phyloP scores from a whole-genome alignment of 1,140 invertebrate genomes.

The Tenebrio molitor region DNA sequence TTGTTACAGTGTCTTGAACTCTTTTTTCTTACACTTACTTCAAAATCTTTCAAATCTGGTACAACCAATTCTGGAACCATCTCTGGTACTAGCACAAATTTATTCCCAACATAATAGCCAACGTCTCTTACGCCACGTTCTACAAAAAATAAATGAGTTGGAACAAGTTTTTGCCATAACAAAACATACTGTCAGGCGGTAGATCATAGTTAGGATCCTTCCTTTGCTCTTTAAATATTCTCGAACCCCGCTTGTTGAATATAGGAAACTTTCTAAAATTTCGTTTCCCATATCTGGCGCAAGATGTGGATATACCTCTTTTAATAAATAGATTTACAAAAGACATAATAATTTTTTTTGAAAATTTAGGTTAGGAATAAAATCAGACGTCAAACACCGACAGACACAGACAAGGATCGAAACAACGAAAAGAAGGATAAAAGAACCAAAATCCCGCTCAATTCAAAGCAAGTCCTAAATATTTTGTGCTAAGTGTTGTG shows the following conservation, averaged over 20 bases:
- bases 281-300: constrained; percentile 74
- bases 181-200: constrained; percentile 72
- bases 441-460: background rate
- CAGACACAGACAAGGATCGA: background rate
- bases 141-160: constrained; percentile 59
- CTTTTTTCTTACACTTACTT: constrained; percentile 66
- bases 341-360: constrained; percentile 52
- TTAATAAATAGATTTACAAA: constrained; percentile 62
- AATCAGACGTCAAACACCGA: constrained; percentile 7
- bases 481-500: no score
- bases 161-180: background rate
- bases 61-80: constrained; percentile 94
- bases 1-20: constrained; percentile 6
- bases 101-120: constrained; percentile 71
- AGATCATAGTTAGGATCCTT: constrained; percentile 73
- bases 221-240: constrained; percentile 74
- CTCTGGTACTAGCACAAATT: constrained; percentile 82
- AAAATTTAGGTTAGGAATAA: constrained; percentile 32
- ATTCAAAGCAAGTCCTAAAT: constrained; percentile 8
- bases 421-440: background rate
- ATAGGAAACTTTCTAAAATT: constrained; percentile 86
- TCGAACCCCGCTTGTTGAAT: constrained; percentile 80
- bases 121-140: constrained; percentile 76
- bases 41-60: constrained; percentile 84
- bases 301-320: constrained; percentile 74